phyloP scores from a whole-genome alignment of 2,797 vertebrate genomes.

The Parauchenoglanis punctatus region DNA sequence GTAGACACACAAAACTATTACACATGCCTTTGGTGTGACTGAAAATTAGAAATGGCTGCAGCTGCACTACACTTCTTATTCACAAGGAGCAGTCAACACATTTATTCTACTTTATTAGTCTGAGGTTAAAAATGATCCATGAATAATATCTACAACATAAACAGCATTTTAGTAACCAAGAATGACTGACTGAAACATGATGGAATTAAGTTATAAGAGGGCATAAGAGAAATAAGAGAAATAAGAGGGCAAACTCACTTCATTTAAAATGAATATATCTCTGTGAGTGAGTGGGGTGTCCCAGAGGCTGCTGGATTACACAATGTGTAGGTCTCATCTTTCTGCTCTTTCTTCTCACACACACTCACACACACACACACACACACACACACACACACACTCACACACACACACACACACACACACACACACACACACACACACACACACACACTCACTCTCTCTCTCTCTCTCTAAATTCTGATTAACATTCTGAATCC shows the following conservation, averaged over 20 bases:
- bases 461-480: conserved; percentile 11
- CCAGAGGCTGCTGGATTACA: neutral
- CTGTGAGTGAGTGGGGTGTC: neutral
- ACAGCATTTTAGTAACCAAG: neutral
- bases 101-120: neutral
- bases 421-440: conserved; percentile 14
- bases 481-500: conserved; percentile 43
- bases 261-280: conserved; percentile 26
- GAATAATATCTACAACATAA: neutral
- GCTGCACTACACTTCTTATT: neutral
- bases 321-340: neutral
- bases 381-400: conserved; percentile 25
- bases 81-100: neutral
- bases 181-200: neutral
- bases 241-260: neutral
- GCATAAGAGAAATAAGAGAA: too few relatives aligned
- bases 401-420: neutral
- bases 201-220: neutral
- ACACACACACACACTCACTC: conserved; percentile 10
- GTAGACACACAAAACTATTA: neutral
- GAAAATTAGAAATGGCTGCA: neutral
- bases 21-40: neutral
- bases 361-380: conserved; percentile 3
- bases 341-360: neutral
- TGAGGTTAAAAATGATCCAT: neutral